Base-by-base conservation (phyloP, 2,888 invertebrate genomes). In the Drosophila fulvimacula region DNA sequence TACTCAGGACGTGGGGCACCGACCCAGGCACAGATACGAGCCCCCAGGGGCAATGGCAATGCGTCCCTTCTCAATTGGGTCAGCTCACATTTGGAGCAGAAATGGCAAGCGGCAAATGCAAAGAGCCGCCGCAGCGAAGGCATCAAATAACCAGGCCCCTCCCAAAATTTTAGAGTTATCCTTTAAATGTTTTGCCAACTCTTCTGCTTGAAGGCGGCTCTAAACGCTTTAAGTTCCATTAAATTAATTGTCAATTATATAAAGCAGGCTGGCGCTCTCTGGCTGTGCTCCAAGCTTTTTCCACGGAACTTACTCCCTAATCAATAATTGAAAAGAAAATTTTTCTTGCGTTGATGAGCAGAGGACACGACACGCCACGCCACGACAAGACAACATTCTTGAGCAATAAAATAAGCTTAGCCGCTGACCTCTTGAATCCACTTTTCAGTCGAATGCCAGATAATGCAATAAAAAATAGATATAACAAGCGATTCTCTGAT, bases 1-100 rank as follows among this genome's bases (percentile, higher is more conserved):
- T 48, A 30, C 30, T 30, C 48, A 30, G 48, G 7, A 48, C 17
- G 48, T 30, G 48, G 48, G 48, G 30, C 48, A 44, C 39, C 51
- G 48, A 56, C 32, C 39, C 44, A 41, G 58, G 46, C 67, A 69
- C 65, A 65, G 76, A 68, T 65, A 67, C 63, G 73, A 61, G 65
- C 59, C 59, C 79, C 79, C 63, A 46, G 68, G 62, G 68, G 68
- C 61, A 65, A 58, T 52, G 69, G 65, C 70, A 62, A 30, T 56
- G 81, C 70, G 64, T 81, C 76, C 79, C 69, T 52, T 76, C 56
- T 53, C 81, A 85, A 81, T 79, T 76, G 83, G 82, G 82, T 82
- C 82, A 85, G 73, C 86, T 79, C 67, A 73, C 82, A 82, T 85
- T 82, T 79, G 79, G 82, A 76, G 82, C 86, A 80, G 68, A 79